Base-by-base conservation (phyloP, 2,888 invertebrate species). In the Ectropis crepuscularia region DNA sequence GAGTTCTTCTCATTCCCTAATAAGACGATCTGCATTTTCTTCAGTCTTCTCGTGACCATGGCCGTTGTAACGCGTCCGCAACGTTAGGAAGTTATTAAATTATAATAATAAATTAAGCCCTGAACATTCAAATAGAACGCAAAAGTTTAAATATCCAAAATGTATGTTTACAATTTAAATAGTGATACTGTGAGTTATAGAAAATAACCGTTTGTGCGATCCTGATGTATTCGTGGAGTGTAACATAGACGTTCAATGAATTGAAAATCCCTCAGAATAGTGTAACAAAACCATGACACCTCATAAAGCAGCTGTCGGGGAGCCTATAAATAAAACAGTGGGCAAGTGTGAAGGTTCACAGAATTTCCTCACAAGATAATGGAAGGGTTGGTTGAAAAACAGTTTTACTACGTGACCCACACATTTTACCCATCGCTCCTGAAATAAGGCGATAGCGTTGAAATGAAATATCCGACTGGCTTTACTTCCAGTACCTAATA, bases 391-490 rank as follows among this genome's bases (percentile, higher is more conserved):
- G 80, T 82, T 76, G 86, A 82, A 88, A 89, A 89, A 88, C 88
- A 89, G 82, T 86, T 79, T 78, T 76, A 73, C 80, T 83, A 88
- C 89, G 89, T 89, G 89, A 88, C 84, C 86, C 80, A 80, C 78
- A 81, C 83, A 81, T 78, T 83, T 81, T 81, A 84, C 83, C 86
- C 85, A 81, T 71, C 59, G 81, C 79, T 72, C 80, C 71, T 86
- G 87, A 89, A 88, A 88, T 87, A 89, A 80, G 78, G 79, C 81
- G 77, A 78, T 78, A 75, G 76, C 16, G 1, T 28, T 28, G 16
- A 28, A 28, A 28, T 28, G 16, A 28, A 28, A 28, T 28, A 28
- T 28, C 16, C n/a, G n/a, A n/a, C n/a, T n/a, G n/a, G n/a, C n/a
- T n/a, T n/a, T n/a, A n/a, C n/a, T n/a, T 28, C 16, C 16, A 28